Evolutionary conservation across 2,113 vertebrate genomes (phyloP).

Genomic region (Macrotus californicus): DNA sequence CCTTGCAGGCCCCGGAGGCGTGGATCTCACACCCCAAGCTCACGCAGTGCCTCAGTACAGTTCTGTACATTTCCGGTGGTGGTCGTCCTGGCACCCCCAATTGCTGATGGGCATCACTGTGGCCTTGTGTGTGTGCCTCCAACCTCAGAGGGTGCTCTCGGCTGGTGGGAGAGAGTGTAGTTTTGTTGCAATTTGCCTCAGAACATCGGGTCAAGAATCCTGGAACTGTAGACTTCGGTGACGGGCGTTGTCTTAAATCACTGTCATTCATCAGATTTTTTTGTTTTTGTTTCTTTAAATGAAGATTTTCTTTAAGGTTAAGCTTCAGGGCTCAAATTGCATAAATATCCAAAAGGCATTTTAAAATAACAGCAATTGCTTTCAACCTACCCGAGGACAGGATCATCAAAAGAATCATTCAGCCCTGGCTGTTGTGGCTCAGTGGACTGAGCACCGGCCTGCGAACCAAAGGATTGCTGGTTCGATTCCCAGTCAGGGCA

Average conservation of each 20-base stretch:
- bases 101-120: not conserved
- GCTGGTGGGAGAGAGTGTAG: not conserved
- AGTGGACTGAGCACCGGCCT: too few species aligned
- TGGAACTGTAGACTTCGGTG: not conserved
- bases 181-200: not conserved
- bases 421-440: too few species aligned
- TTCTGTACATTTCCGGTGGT: rapidly evolving
- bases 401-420: not conserved
- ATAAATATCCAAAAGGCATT: not conserved
- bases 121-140: not conserved
- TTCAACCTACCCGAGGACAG: not conserved
- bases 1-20: not conserved
- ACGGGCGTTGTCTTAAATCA: not conserved
- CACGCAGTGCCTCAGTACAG: rapidly evolving
- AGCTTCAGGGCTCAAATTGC: not conserved
- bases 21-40: not conserved
- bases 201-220: not conserved
- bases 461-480: too few species aligned
- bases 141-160: not conserved
- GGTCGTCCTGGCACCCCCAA: not conserved
- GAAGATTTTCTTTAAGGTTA: not conserved
- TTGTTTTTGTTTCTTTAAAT: not conserved
- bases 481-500: too few species aligned
- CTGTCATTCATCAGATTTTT: not conserved
- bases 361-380: not conserved